Base-by-base conservation (phyloP, 2,888 invertebrate genomes). In the Plebejus melissa region DNA sequence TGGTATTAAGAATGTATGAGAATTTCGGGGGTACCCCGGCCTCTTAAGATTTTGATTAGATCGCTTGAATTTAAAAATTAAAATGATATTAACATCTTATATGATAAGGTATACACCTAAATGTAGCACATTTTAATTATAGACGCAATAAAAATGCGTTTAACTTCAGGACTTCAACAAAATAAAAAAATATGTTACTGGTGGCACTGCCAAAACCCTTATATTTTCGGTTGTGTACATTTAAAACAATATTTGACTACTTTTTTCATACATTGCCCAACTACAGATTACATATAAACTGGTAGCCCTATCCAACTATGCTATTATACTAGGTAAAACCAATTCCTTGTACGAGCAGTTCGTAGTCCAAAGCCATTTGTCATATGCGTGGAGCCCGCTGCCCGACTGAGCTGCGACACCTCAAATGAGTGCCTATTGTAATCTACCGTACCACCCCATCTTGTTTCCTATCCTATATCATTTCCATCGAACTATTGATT, bases 371-470 rank as follows among this genome's bases (percentile, higher is more conserved):
- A 65, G 65, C 36, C 65, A 65, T 65, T 65, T 16, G 65, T 65
- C 65, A 65, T 65, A 36, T 32, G 11, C 60, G 60, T 32, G 32
- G 11, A 46, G 46, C 46, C 9, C 22, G 2, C 28, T 4, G 65
- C 65, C 32, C 32, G 36, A 16, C 65, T 16, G 65, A 65, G 65
- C 65, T 36, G 65, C 36, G 65, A 65, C 65, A 65, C 32, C 65
- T 36, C 65, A 65, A 65, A 65, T 65, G 65, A 65, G 65, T 65
- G 65, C 65, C 65, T 28, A 65, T 65, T 65, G 65, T 65, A 65
- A 65, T 36, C 32, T 36, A 65, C 32, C 65, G 65, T 13, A 32
- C 32, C 32, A 36, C 36, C 32, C 65, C 11, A 65, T 65, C 65
- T 65, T 65, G 65, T 65, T 36, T 36, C 32, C 13, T 36, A 65